A percentile compares a stretch with the other conserved stretches of the same genome.
Evolutionary conservation across 1,140 invertebrate genomes (phyloP).

Genomic region (Bombyx mori): ASM3026992v2 NC_085119.1:7993501-7994000

Average conservation of each 20-base stretch:
- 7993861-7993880: not conserved
- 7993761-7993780: slow-evolving; percentile 34
- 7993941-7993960: too few relatives aligned
- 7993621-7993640: too few relatives aligned
- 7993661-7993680: slow-evolving; percentile 48
- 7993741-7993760: slow-evolving; percentile 29
- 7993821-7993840: slow-evolving; percentile 16
- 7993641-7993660: not conserved
- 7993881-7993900: not conserved
- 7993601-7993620: too few relatives aligned
- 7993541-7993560: too few relatives aligned
- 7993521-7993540: too few relatives aligned
- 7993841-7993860: slow-evolving; percentile 10
- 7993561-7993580: too few relatives aligned
- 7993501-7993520: too few relatives aligned
- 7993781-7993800: slow-evolving; percentile 33
- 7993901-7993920: too few relatives aligned
- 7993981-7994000: too few relatives aligned
- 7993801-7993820: slow-evolving; percentile 36
- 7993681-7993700: slow-evolving; percentile 34
- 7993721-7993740: slow-evolving; percentile 40
- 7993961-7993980: too few relatives aligned
- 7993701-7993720: slow-evolving; percentile 33
- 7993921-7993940: too few relatives aligned
- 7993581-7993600: too few relatives aligned